phyloP scores from a whole-genome alignment of 2,888 invertebrate species.

The Euclidia mi region DNA sequence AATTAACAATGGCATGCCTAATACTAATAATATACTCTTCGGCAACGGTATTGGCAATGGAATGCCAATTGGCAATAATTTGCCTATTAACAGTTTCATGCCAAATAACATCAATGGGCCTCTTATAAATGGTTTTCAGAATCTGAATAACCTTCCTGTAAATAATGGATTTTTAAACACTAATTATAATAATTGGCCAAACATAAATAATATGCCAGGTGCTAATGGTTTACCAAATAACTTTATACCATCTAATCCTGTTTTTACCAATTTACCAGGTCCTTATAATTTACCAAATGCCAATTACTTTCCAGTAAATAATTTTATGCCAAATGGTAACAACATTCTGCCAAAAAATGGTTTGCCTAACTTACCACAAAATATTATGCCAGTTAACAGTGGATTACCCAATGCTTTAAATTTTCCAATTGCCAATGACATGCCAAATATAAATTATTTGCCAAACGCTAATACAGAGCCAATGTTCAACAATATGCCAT shows the following conservation, averaged over 20 bases:
- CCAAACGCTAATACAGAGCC: conserved; percentile 1
- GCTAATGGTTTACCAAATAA: not conserved
- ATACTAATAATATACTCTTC: not conserved
- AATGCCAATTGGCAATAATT: not conserved
- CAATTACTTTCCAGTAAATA: conserved; percentile 27
- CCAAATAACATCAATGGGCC: conserved; percentile 2
- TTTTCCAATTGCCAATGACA: not conserved
- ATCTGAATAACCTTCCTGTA: conserved; percentile 3
- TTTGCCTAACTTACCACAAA: conserved; percentile 8
- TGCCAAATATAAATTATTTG: conserved; percentile 3
- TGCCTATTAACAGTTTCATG: not conserved
- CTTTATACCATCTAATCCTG: not conserved
- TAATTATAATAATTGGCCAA: conserved; percentile 16
- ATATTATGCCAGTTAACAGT: conserved; percentile 11
- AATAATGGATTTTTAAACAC: conserved; percentile 11
- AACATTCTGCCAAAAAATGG: conserved; percentile 14
- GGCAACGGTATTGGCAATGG: conserved; percentile 1
- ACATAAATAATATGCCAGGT: not conserved
- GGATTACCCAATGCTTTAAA: conserved; percentile 6
- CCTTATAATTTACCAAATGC: conserved; percentile 30
- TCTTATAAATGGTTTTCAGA: not conserved
- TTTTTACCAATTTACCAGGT: not conserved
- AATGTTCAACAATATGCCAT: too few relatives aligned
- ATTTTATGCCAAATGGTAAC: conserved; percentile 23
- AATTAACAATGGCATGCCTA: not conserved